Percentiles rank a stretch among this genome's conserved stretches.
These are phyloP conservation scores for Antedon mediterranea DNA, from an alignment of 53 echinoderm and acorn worm species.

Conservation along the genomic window DNA sequence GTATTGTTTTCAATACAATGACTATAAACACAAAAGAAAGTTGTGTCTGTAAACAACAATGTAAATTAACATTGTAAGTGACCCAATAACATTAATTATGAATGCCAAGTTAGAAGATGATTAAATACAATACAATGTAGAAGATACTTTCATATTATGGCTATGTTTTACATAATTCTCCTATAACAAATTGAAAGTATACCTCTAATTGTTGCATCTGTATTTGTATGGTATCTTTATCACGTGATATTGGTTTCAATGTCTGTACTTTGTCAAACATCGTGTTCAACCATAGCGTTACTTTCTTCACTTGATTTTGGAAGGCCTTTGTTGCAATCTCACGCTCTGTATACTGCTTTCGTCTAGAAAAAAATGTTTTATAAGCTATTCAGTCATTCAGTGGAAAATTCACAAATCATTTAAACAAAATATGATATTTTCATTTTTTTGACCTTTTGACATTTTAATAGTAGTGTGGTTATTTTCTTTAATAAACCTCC, in stretches of 20 bases:
- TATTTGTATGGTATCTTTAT: conserved; percentile 80
- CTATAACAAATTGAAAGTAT: not conserved
- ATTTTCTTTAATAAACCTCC: too few species aligned
- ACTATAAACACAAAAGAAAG: too few species aligned
- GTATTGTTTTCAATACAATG: too few species aligned
- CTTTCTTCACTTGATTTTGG: conserved; percentile 55
- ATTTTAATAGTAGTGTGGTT: too few species aligned
- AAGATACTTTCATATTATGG: not conserved
- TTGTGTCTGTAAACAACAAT: too few species aligned
- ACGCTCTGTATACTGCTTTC: conserved; percentile 72
- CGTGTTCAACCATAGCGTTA: conserved; percentile 44
- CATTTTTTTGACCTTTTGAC: too few species aligned
- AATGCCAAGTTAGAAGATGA: too few species aligned
- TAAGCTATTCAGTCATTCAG: too few species aligned
- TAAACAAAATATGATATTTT: too few species aligned
- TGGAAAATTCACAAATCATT: too few species aligned
- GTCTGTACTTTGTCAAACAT: conserved; percentile 81
- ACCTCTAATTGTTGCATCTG: conserved; percentile 94
- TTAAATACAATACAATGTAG: not conserved
- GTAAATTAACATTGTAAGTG: too few species aligned
- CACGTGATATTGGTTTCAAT: conserved; percentile 65
- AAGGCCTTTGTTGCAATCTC: conserved; percentile 68
- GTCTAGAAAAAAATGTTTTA: not conserved
- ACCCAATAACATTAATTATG: too few species aligned
- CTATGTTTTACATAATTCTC: not conserved